phyloP scores from a whole-genome alignment of 1,140 invertebrate genomes.

The Periplaneta americana region DNA sequence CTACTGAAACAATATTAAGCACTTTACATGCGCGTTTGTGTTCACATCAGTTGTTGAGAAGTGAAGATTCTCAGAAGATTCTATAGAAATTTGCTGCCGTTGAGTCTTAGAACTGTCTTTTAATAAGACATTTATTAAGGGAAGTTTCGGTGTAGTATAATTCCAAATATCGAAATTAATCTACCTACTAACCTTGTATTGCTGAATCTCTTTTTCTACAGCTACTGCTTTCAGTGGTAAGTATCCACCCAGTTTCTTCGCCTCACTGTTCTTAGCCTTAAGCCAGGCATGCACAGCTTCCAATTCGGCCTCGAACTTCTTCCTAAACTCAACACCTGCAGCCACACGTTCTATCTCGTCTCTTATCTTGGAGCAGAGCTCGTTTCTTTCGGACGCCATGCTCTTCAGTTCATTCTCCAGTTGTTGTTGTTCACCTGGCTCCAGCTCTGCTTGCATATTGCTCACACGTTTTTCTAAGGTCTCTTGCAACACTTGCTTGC shows the following conservation, averaged over 20 bases:
- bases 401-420: conserved; percentile 59
- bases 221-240: conserved; percentile 56
- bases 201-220: conserved; percentile 69
- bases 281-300: conserved; percentile 75
- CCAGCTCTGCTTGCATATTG: conserved; percentile 79
- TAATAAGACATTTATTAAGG: too few relatives aligned
- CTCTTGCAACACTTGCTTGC: conserved; percentile 74
- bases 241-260: conserved; percentile 67
- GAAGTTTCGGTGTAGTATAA: too few relatives aligned
- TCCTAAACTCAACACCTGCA: conserved; percentile 58
- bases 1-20: too few relatives aligned
- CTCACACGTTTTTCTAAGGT: conserved; percentile 75
- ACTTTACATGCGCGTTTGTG: too few relatives aligned
- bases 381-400: conserved; percentile 60
- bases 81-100: too few relatives aligned
- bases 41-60: too few relatives aligned
- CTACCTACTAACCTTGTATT: too few relatives aligned
- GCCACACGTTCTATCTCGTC: conserved; percentile 65
- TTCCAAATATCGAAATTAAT: too few relatives aligned
- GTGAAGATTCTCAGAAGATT: too few relatives aligned
- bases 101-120: too few relatives aligned
- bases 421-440: conserved; percentile 66
- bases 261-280: conserved; percentile 64
- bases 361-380: conserved; percentile 62
- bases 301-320: conserved; percentile 69